phyloP scores from a whole-genome alignment of 2,113 vertebrate species.

The Pangasianodon hypophthalmus region DNA sequence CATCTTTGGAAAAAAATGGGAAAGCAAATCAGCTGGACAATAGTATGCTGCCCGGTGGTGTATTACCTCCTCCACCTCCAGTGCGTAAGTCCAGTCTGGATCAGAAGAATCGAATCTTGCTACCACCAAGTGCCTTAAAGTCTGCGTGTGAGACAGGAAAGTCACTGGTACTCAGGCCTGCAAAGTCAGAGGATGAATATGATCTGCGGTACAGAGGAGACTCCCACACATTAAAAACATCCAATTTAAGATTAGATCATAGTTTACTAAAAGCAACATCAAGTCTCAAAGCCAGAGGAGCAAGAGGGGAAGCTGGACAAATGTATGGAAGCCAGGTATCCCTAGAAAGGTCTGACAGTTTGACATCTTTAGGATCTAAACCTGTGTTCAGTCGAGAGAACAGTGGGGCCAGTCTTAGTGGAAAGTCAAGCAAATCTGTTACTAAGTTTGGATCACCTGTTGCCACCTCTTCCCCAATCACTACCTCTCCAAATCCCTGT shows the following conservation, averaged over 20 bases:
- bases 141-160: constrained; percentile 69
- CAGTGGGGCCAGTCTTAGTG: constrained; percentile 73
- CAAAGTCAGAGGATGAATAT: constrained; percentile 73
- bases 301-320: constrained; percentile 75
- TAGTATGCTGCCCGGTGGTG: constrained; percentile 71
- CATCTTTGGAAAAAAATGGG: constrained; percentile 75
- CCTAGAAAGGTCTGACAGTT: constrained; percentile 84
- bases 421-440: constrained; percentile 80
- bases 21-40: constrained; percentile 67
- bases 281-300: constrained; percentile 80
- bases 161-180: constrained; percentile 58
- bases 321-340: constrained; percentile 84
- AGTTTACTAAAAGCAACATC: constrained; percentile 63
- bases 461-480: constrained; percentile 72
- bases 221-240: constrained; percentile 72
- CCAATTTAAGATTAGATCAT: constrained; percentile 74
- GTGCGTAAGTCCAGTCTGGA: constrained; percentile 95
- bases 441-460: constrained; percentile 85
- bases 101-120: constrained; percentile 77
- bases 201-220: constrained; percentile 64
- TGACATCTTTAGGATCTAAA: constrained; percentile 78
- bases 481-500: constrained; percentile 71
- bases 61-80: constrained; percentile 85
- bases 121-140: constrained; percentile 80
- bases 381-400: constrained; percentile 75